These are phyloP conservation scores for Emberiza fucata DNA, from an alignment of 2,113 vertebrate species.

Conservation along the genomic window DNA sequence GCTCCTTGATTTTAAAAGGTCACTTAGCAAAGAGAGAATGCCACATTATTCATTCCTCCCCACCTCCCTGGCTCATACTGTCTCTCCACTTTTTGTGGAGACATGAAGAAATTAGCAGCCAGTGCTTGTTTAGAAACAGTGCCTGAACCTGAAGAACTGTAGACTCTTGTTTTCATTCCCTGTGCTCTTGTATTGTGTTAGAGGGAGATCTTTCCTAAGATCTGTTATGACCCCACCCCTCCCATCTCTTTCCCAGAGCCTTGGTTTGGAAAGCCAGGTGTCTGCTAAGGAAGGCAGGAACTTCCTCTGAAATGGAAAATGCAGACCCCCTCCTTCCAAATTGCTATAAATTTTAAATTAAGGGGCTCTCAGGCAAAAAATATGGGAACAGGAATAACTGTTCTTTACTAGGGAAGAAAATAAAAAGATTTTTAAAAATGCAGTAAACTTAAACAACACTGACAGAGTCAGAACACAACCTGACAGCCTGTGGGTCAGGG, in stretches of 20 bases:
- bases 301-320: too few relatives aligned
- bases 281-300: too few relatives aligned
- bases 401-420: too few relatives aligned
- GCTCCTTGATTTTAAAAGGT: slow-evolving; percentile 43
- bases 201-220: background rate
- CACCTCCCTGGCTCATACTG: background rate
- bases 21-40: slow-evolving; percentile 9
- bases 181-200: background rate
- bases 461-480: too few relatives aligned
- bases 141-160: background rate
- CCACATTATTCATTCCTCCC: background rate
- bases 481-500: too few relatives aligned
- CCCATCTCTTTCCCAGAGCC: background rate
- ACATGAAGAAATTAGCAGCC: background rate
- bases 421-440: too few relatives aligned
- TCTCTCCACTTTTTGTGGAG: background rate
- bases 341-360: too few relatives aligned
- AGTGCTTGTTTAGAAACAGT: background rate
- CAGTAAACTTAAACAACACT: too few relatives aligned
- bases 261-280: too few relatives aligned
- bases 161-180: background rate
- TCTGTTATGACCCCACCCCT: background rate
- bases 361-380: too few relatives aligned
- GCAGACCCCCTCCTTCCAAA: too few relatives aligned
- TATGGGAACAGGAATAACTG: too few relatives aligned